Evolutionary conservation across 2,888 invertebrate genomes (phyloP).

Genomic region (Halictus quadricinctus): DNA sequence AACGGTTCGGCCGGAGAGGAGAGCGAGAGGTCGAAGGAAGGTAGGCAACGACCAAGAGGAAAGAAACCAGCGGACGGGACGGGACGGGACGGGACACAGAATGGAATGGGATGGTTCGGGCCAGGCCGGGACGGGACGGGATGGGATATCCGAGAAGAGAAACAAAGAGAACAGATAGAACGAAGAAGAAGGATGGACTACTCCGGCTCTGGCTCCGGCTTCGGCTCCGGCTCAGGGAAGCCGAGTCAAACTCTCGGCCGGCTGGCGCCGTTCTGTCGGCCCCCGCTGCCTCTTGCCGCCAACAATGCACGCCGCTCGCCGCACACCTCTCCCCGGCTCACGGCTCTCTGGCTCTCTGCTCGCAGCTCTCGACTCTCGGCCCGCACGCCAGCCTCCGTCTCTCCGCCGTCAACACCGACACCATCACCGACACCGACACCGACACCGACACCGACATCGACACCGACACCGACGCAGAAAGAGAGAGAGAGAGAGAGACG

Average conservation of each 20-base stretch:
- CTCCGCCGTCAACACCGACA: slow-evolving; percentile 54
- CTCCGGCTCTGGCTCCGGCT: slow-evolving; percentile 39
- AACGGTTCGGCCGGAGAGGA: neutral
- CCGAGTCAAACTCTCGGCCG: slow-evolving; percentile 71
- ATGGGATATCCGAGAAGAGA: slow-evolving; percentile 3
- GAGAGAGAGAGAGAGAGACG: too few relatives aligned
- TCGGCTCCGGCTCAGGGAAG: slow-evolving; percentile 57
- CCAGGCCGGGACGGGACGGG: neutral
- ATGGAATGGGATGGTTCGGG: slow-evolving; percentile 10
- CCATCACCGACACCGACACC: slow-evolving; percentile 49
- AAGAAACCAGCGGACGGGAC: slow-evolving; percentile 5
- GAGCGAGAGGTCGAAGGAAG: neutral
- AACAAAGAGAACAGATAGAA: slow-evolving; percentile 28
- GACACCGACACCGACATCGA: slow-evolving; percentile 36
- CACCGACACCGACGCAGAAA: slow-evolving; percentile 25
- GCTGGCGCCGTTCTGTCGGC: slow-evolving; percentile 78
- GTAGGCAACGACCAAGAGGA: slow-evolving; percentile 29
- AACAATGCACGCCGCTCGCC: slow-evolving; percentile 73
- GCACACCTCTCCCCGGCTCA: slow-evolving; percentile 45
- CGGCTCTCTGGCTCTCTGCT: neutral
- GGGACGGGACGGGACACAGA: slow-evolving; percentile 6
- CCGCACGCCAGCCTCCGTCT: slow-evolving; percentile 15
- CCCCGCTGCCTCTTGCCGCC: slow-evolving; percentile 73
- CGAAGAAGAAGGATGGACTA: slow-evolving; percentile 45
- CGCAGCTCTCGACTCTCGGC: slow-evolving; percentile 14